phyloP scores from a whole-genome alignment of 2,888 invertebrate genomes.

The Chloroclystis v-ata region DNA sequence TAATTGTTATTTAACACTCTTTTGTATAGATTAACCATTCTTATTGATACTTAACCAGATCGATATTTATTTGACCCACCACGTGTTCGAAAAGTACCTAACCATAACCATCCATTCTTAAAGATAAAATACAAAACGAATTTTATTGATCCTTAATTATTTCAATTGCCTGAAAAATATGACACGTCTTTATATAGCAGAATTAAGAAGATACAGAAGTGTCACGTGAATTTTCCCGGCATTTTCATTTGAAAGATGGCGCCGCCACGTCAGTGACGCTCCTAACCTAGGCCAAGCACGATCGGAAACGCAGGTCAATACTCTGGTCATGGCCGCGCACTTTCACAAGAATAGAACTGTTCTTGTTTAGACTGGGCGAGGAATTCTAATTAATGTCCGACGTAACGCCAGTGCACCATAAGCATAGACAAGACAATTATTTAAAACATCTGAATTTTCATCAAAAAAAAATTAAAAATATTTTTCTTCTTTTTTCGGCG shows the following conservation, averaged over 20 bases:
- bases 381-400: conserved; percentile 51
- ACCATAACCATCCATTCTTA: too few species aligned
- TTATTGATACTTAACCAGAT: too few species aligned
- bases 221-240: conserved; percentile 37
- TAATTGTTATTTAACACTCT: too few species aligned
- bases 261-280: conserved; percentile 56
- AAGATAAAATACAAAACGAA: too few species aligned
- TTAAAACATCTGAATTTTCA: too few species aligned
- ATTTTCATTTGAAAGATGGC: conserved; percentile 44
- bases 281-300: conserved; percentile 73
- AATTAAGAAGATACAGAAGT: background rate
- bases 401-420: background rate
- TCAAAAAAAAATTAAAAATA: too few species aligned
- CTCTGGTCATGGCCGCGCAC: conserved; percentile 70
- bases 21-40: too few species aligned
- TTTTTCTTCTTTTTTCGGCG: too few species aligned
- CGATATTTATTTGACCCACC: too few species aligned
- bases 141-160: too few species aligned
- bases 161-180: too few species aligned
- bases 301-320: conserved; percentile 65
- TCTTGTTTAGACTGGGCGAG: conserved; percentile 55
- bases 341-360: conserved; percentile 65
- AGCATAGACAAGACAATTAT: background rate
- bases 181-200: background rate
- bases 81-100: too few species aligned